These are phyloP conservation scores for Pycnonotus jocosus DNA, from an alignment of 2,113 vertebrate species.

Conservation along the genomic window DNA sequence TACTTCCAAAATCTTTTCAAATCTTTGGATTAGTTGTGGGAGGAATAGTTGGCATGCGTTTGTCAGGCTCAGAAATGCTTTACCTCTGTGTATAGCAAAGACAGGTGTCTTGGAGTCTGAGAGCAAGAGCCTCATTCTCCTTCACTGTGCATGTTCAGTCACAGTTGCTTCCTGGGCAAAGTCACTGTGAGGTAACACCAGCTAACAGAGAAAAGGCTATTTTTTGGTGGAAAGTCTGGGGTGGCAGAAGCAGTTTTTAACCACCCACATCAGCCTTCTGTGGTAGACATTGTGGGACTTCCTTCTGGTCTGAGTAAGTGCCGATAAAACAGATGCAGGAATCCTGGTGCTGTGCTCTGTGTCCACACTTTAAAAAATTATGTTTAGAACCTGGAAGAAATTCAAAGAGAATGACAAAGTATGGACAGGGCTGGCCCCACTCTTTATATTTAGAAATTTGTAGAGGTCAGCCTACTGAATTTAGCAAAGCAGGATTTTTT, in stretches of 20 bases:
- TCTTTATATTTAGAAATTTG: not conserved
- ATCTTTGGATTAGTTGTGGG: not conserved
- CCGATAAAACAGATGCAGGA: not conserved
- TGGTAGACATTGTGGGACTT: not conserved
- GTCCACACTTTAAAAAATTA: not conserved
- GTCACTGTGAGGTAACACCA: not conserved
- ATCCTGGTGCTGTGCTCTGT: not conserved
- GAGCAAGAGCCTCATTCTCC: not conserved
- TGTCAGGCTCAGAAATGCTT: not conserved
- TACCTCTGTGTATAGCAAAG: not conserved
- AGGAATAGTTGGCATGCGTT: not conserved
- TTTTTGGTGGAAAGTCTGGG: not conserved
- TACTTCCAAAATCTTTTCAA: not conserved
- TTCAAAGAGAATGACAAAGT: not conserved
- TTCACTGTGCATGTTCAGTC: not conserved
- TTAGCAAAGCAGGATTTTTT: not conserved
- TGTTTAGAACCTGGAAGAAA: not conserved
- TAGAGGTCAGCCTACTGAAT: not conserved
- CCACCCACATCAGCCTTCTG: not conserved
- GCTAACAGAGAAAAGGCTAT: not conserved
- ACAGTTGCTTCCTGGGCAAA: not conserved
- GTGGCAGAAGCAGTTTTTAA: not conserved
- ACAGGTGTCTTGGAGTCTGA: not conserved
- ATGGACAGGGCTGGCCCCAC: not conserved
- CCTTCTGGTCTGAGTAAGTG: not conserved